A percentile compares a stretch with the other conserved stretches of the same genome.
Conservation (phyloP, 2,113 vertebrate genomes). For the Mionectes macconnelli region DNA sequence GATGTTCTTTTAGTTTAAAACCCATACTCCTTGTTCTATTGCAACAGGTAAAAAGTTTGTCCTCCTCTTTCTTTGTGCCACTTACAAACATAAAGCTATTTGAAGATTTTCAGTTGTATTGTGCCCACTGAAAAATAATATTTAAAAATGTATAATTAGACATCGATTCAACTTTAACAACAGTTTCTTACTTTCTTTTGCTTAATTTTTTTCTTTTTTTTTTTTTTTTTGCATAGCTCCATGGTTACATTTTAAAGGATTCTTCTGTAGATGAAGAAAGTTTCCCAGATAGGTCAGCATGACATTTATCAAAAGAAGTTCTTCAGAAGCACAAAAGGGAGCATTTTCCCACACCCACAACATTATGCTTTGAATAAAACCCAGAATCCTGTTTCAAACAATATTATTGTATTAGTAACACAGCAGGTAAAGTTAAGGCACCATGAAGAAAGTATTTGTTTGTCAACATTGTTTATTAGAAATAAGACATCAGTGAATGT, state of each 20-base stretch:
- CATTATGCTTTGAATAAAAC: background rate
- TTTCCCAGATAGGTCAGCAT: background rate
- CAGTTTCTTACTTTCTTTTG: background rate
- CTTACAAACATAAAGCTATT: background rate
- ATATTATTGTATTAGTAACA: background rate
- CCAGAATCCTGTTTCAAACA: background rate
- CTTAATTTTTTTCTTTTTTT: background rate
- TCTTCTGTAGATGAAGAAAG: background rate
- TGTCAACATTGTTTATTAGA: background rate
- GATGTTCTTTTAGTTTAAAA: background rate
- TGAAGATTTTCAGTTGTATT: background rate
- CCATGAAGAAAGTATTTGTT: background rate
- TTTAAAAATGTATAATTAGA: background rate
- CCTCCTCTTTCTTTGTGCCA: background rate
- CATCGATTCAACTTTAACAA: background rate
- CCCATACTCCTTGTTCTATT: background rate
- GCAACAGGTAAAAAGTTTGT: background rate
- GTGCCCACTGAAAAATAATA: background rate
- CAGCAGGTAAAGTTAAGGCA: background rate
- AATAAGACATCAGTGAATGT: background rate
- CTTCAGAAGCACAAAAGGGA: background rate
- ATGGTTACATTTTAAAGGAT: background rate
- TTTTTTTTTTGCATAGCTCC: background rate
- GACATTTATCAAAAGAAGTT: background rate
- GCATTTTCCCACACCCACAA: fast-evolving